These are phyloP conservation scores for Morpho achilles DNA, from an alignment of 2,888 invertebrate species.

Conservation along the genomic window DNA sequence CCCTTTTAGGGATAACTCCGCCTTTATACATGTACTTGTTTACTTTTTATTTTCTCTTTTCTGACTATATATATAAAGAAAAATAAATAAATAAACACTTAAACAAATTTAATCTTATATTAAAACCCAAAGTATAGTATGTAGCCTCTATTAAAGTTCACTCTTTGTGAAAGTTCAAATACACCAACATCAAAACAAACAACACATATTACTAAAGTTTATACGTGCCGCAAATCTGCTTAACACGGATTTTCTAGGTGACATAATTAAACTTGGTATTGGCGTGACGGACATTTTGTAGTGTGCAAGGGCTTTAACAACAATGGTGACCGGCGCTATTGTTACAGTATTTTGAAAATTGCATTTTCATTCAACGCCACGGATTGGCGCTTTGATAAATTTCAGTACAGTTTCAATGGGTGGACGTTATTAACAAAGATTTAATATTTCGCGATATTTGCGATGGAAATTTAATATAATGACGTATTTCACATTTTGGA, in stretches of 20 bases:
- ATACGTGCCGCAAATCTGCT: slow-evolving; percentile 30
- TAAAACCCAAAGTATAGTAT: too few species aligned
- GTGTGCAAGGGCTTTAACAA: slow-evolving; percentile 27
- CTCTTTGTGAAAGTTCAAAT: neutral
- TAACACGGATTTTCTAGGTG: slow-evolving; percentile 31
- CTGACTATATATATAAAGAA: too few species aligned
- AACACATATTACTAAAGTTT: neutral
- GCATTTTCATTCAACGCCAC: slow-evolving; percentile 28
- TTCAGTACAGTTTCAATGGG: slow-evolving; percentile 20
- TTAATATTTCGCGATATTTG: slow-evolving; percentile 1
- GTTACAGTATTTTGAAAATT: slow-evolving; percentile 32
- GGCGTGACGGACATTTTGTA: slow-evolving; percentile 25
- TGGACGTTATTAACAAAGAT: slow-evolving; percentile 8
- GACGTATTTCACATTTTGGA: neutral
- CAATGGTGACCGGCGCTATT: slow-evolving; percentile 29
- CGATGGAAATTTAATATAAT: neutral
- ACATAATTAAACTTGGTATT: slow-evolving; percentile 33
- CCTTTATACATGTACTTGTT: too few species aligned
- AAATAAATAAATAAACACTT: too few species aligned
- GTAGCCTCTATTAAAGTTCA: neutral
- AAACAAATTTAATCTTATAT: too few species aligned
- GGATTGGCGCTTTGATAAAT: slow-evolving; percentile 27
- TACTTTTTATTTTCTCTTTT: too few species aligned
- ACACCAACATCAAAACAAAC: neutral
- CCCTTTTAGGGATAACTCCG: too few species aligned